Conservation (phyloP, 2,113 vertebrate genomes). For the Misgurnus mizolepis region DNA sequence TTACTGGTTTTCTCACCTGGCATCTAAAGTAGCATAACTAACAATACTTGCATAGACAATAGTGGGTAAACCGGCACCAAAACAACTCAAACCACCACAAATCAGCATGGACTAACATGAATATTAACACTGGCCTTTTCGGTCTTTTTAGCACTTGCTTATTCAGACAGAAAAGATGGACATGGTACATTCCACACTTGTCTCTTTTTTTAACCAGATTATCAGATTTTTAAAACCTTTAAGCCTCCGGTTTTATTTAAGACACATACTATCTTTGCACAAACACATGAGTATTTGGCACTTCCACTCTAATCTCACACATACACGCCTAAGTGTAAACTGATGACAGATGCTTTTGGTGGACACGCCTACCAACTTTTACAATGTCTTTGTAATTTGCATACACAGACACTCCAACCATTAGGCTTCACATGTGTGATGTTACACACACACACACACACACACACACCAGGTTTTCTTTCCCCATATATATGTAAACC, state of each 20-base stretch:
- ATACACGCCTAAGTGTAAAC: background rate
- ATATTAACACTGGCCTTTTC: no score
- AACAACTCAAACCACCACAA: no score
- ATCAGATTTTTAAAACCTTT: no score
- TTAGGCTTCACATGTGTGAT: background rate
- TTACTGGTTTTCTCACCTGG: no score
- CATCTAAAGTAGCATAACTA: no score
- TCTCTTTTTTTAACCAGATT: slow-evolving; percentile 21
- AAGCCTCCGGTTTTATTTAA: background rate
- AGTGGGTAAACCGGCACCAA: no score
- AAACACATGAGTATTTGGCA: background rate
- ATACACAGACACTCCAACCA: slow-evolving; percentile 1
- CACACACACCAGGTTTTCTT: slow-evolving; percentile 27
- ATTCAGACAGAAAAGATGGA: background rate
- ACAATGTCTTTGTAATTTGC: slow-evolving; percentile 10
- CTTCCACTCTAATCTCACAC: slow-evolving; percentile 16
- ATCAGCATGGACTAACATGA: no score
- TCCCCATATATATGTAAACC: slow-evolving; percentile 37
- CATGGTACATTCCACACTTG: slow-evolving; percentile 17
- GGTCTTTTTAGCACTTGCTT: no score
- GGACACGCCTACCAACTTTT: background rate
- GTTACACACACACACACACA: slow-evolving; percentile 5
- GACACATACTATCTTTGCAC: background rate
- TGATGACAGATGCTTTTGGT: background rate
- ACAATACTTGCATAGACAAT: no score